phyloP scores from a whole-genome alignment of 2,113 vertebrate genomes.

The Uropsilus gracilis region DNA sequence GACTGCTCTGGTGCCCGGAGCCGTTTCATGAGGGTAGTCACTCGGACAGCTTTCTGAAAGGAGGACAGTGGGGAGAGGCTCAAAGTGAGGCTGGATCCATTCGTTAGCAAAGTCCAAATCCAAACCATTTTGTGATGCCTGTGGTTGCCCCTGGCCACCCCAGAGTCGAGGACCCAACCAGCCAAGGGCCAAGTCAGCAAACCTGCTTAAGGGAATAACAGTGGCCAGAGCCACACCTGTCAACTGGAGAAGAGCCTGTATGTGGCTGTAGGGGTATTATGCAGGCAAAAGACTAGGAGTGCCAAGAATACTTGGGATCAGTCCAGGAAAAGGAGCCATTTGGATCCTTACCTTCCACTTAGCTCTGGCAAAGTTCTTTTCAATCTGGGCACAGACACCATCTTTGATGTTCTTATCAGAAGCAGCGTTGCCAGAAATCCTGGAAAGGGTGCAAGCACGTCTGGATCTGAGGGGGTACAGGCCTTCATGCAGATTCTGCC shows the following conservation, averaged over 20 bases:
- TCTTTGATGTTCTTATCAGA: constrained; percentile 99
- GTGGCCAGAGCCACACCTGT: neutral
- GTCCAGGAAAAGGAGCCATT: neutral
- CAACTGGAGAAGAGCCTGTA: neutral
- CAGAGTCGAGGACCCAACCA: neutral
- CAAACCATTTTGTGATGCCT: neutral
- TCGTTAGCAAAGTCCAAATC: neutral
- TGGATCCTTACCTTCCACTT: constrained; percentile 95
- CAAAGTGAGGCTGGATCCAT: neutral
- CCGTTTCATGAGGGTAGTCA: constrained; percentile 98
- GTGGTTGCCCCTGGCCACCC: neutral
- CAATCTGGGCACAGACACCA: constrained; percentile 97
- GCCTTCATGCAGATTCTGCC: neutral
- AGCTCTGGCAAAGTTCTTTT: constrained; percentile 98
- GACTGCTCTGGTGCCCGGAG: constrained; percentile 93
- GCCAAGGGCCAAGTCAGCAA: too few species aligned
- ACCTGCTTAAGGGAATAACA: neutral
- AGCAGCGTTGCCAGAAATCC: constrained; percentile 98
- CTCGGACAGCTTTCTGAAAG: constrained; percentile 96
- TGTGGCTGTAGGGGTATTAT: constrained; percentile 3
- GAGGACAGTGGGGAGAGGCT: constrained; percentile 8
- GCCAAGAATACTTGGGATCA: neutral
- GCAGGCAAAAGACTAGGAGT: neutral
- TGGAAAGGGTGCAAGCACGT: constrained; percentile 71
- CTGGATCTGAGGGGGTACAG: neutral